phyloP scores from a whole-genome alignment of 1,140 invertebrate genomes.

The Asbolus verrucosus region DNA sequence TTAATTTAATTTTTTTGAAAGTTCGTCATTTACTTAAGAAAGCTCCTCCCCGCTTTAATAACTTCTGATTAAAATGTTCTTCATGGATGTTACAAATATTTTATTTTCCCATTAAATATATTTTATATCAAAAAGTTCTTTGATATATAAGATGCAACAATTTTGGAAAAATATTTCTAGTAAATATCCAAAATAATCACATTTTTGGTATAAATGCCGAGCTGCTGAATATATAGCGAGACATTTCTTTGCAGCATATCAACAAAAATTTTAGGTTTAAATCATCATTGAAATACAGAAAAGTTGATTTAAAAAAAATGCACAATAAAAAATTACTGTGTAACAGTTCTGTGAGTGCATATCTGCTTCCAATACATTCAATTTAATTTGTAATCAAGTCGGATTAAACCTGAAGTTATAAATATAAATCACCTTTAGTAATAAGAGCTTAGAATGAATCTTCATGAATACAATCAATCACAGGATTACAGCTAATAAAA shows the following conservation, averaged over 20 bases:
- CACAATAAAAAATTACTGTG: no score
- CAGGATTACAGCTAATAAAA: conserved; percentile 65
- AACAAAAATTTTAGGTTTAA: no score
- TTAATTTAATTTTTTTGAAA: conserved; percentile 21
- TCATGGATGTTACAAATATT: background rate
- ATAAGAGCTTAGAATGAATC: conserved; percentile 54
- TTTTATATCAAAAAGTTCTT: no score
- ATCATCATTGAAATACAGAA: no score
- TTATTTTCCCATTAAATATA: background rate
- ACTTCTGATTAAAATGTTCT: background rate
- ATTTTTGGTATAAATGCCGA: no score
- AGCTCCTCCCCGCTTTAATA: background rate
- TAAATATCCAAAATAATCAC: no score
- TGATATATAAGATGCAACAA: no score
- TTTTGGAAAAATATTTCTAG: no score
- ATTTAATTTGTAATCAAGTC: conserved; percentile 2
- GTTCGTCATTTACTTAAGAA: background rate
- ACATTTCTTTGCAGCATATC: no score
- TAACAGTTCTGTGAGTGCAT: no score
- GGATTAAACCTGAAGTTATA: conserved; percentile 17
- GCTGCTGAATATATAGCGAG: no score
- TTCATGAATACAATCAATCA: conserved; percentile 63
- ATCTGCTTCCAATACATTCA: background rate
- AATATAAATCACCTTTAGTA: conserved; percentile 59
- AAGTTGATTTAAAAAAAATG: no score